These are phyloP conservation scores for Dasypus novemcinctus DNA, from an alignment of 2,113 vertebrate genomes.

Conservation along the genomic window DNA sequence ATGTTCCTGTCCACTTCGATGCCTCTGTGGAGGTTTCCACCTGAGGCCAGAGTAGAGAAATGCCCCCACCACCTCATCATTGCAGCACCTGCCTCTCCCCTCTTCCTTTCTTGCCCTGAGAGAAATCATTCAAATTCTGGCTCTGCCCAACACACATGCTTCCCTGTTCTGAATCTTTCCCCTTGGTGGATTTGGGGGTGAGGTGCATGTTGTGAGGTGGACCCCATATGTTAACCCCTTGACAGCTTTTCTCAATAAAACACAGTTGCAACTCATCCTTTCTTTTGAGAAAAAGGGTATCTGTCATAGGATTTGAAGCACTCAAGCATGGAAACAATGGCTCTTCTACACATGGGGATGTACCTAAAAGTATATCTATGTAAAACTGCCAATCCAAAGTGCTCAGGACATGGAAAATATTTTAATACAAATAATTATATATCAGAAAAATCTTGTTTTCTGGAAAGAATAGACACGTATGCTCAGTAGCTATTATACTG, in stretches of 20 bases:
- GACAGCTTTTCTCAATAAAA: conserved; percentile 64
- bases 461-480: neutral
- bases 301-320: neutral
- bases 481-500: neutral
- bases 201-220: neutral
- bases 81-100: neutral
- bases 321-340: neutral
- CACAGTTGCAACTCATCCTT: neutral
- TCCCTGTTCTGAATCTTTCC: neutral
- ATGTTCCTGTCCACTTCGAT: conserved; percentile 53
- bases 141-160: neutral
- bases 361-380: neutral
- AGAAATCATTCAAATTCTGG: neutral
- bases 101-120: neutral
- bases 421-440: neutral
- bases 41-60: neutral
- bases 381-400: neutral
- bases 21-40: neutral
- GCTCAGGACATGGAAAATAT: neutral
- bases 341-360: neutral
- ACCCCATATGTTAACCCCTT: neutral
- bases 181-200: neutral
- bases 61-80: rapidly evolving
- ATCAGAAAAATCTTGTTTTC: neutral
- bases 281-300: neutral